phyloP scores from a whole-genome alignment of 2,888 invertebrate species.

The Meghimatium bilineatum region DNA sequence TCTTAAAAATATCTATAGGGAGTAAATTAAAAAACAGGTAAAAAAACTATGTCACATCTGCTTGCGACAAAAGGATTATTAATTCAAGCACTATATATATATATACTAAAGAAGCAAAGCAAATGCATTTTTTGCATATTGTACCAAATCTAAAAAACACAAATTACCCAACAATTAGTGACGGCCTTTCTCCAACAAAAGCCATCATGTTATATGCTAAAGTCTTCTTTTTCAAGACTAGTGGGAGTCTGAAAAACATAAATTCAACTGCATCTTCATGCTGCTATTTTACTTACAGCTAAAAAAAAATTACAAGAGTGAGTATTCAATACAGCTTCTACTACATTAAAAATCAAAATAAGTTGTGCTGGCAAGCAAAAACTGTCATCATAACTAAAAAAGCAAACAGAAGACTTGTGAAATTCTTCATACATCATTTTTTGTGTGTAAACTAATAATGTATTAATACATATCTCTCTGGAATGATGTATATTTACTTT shows the following conservation, averaged over 20 bases:
- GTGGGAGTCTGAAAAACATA: constrained; percentile 29
- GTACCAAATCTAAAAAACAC: background rate
- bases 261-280: background rate
- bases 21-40: background rate
- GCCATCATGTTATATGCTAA: constrained; percentile 9
- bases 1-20: background rate
- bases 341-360: too few species aligned
- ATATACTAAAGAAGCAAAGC: background rate
- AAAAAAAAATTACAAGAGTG: too few species aligned
- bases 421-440: too few species aligned
- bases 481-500: too few species aligned
- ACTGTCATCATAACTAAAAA: too few species aligned
- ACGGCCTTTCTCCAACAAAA: constrained; percentile 10
- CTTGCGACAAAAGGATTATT: too few species aligned
- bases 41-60: too few species aligned
- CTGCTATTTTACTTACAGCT: background rate
- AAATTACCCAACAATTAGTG: constrained; percentile 13
- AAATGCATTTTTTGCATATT: background rate
- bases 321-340: background rate
- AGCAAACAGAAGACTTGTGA: too few species aligned
- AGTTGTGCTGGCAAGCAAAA: too few species aligned
- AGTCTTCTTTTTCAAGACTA: constrained; percentile 27
- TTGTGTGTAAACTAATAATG: too few species aligned
- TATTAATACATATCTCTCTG: too few species aligned
- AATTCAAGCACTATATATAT: background rate